phyloP scores from a whole-genome alignment of 2,888 invertebrate genomes.

The Julus scanicus region DNA sequence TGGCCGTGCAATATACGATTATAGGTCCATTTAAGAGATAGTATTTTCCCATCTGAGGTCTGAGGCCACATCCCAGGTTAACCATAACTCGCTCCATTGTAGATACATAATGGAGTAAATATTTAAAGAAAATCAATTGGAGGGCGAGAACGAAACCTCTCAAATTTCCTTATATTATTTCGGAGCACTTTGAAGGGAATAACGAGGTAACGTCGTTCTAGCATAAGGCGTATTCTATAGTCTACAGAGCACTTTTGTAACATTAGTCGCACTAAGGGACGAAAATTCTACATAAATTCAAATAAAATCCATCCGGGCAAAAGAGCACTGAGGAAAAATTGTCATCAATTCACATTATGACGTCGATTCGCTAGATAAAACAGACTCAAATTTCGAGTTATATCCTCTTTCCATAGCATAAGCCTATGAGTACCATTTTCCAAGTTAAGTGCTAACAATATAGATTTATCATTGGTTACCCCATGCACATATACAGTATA shows the following conservation, averaged over 20 bases:
- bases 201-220: not conserved
- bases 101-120: not conserved
- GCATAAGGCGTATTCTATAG: not conserved
- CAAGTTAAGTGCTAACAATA: too few species aligned
- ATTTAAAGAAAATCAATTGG: conserved; percentile 29
- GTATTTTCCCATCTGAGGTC: conserved; percentile 1
- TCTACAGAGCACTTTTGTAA: not conserved
- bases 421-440: too few species aligned
- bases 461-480: too few species aligned
- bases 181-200: not conserved
- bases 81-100: conserved; percentile 3
- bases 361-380: not conserved
- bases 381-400: not conserved
- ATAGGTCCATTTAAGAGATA: not conserved
- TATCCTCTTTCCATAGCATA: too few species aligned
- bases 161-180: not conserved
- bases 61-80: conserved; percentile 24
- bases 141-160: not conserved
- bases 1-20: not conserved
- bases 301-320: not conserved
- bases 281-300: not conserved
- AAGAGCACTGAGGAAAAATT: not conserved
- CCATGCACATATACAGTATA: too few species aligned
- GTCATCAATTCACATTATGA: not conserved
- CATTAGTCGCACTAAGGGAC: not conserved